A percentile compares a stretch with the other conserved stretches of the same genome.
phyloP scores from a whole-genome alignment of 2,888 invertebrate species.

The Polydrusus pterygomalis region DNA sequence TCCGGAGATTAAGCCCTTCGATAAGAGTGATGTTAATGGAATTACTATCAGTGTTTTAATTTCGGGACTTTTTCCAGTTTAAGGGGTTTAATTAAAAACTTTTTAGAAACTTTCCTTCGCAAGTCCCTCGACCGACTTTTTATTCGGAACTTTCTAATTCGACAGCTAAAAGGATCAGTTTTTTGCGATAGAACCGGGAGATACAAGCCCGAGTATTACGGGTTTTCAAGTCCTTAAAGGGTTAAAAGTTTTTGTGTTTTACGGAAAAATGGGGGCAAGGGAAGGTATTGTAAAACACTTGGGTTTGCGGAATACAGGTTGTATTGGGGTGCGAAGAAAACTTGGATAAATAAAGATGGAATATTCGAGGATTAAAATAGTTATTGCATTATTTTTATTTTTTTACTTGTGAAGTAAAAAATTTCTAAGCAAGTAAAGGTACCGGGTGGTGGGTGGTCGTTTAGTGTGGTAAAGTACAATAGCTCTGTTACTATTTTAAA shows the following conservation, averaged over 20 bases:
- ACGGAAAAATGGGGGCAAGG: slow-evolving; percentile 29
- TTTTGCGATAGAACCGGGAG: slow-evolving; percentile 41
- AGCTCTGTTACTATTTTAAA: too few relatives aligned
- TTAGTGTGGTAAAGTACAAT: too few relatives aligned
- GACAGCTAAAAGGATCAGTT: slow-evolving; percentile 53
- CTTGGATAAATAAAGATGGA: slow-evolving; percentile 5
- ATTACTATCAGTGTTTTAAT: slow-evolving; percentile 71
- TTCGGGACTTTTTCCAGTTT: slow-evolving; percentile 59
- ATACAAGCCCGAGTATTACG: slow-evolving; percentile 53
- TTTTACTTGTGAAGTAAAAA: too few relatives aligned
- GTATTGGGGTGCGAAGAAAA: slow-evolving; percentile 15
- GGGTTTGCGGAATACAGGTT: slow-evolving; percentile 21
- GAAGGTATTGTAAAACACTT: slow-evolving; percentile 34
- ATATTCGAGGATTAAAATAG: slow-evolving; percentile 2
- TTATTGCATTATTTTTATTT: too few relatives aligned
- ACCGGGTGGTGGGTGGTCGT: too few relatives aligned
- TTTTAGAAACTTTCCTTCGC: slow-evolving; percentile 47
- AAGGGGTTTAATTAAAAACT: slow-evolving; percentile 61
- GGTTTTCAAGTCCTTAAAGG: slow-evolving; percentile 43
- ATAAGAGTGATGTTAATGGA: slow-evolving; percentile 71
- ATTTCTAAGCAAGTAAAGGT: too few relatives aligned
- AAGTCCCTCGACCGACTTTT: slow-evolving; percentile 34
- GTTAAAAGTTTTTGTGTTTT: slow-evolving; percentile 43
- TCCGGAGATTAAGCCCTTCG: slow-evolving; percentile 70
- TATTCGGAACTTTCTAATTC: slow-evolving; percentile 51